Evolutionary conservation across 2,113 vertebrate genomes (phyloP).

Genomic region (Tenrec ecaudatus): DNA sequence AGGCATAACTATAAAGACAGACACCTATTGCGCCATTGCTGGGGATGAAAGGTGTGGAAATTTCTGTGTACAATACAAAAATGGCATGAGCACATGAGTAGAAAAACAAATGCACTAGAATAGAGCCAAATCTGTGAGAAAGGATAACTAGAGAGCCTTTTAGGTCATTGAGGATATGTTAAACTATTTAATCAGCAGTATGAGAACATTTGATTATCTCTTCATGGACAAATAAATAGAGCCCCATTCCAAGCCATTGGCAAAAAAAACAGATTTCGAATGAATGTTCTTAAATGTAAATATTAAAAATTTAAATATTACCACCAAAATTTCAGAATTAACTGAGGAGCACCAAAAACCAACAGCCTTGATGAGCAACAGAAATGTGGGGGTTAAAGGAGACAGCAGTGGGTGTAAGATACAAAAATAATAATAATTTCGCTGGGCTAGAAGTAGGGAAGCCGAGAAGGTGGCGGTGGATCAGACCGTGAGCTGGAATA

Average conservation of each 20-base stretch:
- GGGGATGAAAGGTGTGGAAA: not conserved
- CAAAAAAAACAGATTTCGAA: constrained; percentile 35
- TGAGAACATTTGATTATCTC: not conserved
- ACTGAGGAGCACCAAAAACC: too few relatives aligned
- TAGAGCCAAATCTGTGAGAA: not conserved
- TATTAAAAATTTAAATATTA: constrained; percentile 25
- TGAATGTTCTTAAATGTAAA: not conserved
- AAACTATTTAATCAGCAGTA: not conserved
- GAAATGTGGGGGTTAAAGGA: too few relatives aligned
- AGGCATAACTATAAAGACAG: not conserved
- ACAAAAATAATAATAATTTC: too few relatives aligned
- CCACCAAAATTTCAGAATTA: not conserved
- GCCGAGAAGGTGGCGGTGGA: too few relatives aligned
- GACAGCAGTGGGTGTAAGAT: too few relatives aligned
- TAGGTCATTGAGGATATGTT: not conserved
- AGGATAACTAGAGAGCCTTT: not conserved
- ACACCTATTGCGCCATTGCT: not conserved
- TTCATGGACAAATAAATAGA: constrained; percentile 37
- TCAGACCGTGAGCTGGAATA: too few relatives aligned
- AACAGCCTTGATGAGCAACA: too few relatives aligned
- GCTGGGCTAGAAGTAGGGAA: too few relatives aligned
- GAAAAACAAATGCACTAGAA: not conserved
- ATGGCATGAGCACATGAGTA: not conserved
- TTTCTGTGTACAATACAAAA: not conserved
- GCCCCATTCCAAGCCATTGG: not conserved